phyloP scores from a whole-genome alignment of 2,113 vertebrate species.

The Rhinolophus sinicus region DNA sequence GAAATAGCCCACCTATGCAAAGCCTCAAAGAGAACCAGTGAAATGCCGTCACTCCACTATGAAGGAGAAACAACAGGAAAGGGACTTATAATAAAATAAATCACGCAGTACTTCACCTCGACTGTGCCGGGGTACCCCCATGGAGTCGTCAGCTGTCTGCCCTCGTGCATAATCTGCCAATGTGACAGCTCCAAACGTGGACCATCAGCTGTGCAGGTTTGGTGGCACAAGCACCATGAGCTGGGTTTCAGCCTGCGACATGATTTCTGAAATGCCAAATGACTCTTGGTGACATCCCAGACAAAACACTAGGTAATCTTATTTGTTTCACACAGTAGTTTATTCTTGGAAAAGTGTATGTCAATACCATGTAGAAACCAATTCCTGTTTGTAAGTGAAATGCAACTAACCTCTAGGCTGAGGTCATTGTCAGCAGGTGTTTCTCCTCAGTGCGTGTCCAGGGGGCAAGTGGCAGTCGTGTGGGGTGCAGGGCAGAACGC shows the following conservation, averaged over 20 bases:
- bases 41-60: background rate
- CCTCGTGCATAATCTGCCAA: fast-evolving
- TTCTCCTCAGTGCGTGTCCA: background rate
- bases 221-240: background rate
- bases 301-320: background rate
- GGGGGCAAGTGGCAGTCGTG: too few species aligned
- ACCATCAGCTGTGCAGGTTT: background rate
- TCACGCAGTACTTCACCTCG: background rate
- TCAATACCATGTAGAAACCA: background rate
- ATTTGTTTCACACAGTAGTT: background rate
- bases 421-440: background rate
- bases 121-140: background rate
- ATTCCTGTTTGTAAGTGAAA: background rate
- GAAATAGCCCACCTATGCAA: background rate
- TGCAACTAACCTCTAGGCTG: background rate
- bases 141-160: background rate
- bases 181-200: background rate
- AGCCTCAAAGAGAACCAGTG: background rate
- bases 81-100: background rate
- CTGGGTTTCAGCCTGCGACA: background rate
- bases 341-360: background rate
- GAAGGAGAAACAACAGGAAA: background rate
- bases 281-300: background rate
- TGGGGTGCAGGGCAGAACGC: background rate
- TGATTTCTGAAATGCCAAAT: background rate